Conservation (phyloP, 2,888 invertebrate genomes). For the Pristionchus arcanus region DNA sequence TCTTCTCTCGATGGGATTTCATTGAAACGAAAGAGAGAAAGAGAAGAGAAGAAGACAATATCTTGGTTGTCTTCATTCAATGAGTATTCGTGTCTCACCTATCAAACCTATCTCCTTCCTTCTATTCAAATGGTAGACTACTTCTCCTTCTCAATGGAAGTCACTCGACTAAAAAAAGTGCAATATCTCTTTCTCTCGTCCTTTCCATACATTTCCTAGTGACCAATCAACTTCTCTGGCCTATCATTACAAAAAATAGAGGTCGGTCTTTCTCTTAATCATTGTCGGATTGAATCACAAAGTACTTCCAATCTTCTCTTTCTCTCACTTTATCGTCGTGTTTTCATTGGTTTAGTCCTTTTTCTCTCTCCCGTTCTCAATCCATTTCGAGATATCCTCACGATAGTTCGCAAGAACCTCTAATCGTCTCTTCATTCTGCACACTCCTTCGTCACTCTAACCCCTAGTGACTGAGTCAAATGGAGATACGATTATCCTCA, state of each 20-base stretch:
- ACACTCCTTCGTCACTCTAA: too few species aligned
- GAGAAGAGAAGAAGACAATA: neutral
- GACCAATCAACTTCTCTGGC: constrained; percentile 13
- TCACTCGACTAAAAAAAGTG: constrained; percentile 30
- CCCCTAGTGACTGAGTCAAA: too few species aligned
- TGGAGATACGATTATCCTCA: too few species aligned
- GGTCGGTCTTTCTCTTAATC: neutral
- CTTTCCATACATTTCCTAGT: constrained; percentile 34
- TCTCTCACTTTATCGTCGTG: neutral
- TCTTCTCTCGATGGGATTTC: neutral
- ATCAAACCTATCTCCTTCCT: neutral
- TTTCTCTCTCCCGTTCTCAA: neutral
- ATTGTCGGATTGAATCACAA: constrained; percentile 28
- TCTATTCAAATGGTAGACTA: neutral
- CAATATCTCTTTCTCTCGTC: constrained; percentile 20
- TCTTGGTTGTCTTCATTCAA: neutral
- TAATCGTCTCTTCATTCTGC: neutral
- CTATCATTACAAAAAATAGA: neutral
- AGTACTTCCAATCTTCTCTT: neutral
- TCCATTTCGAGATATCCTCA: too few species aligned
- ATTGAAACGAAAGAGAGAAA: neutral
- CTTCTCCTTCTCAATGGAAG: neutral
- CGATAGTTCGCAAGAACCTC: neutral
- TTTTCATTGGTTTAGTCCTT: neutral
- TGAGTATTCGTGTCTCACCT: neutral